Evolutionary conservation across 53 echinoderm and acorn worm genomes (phyloP).

Genomic region (Astropecten irregularis): DNA sequence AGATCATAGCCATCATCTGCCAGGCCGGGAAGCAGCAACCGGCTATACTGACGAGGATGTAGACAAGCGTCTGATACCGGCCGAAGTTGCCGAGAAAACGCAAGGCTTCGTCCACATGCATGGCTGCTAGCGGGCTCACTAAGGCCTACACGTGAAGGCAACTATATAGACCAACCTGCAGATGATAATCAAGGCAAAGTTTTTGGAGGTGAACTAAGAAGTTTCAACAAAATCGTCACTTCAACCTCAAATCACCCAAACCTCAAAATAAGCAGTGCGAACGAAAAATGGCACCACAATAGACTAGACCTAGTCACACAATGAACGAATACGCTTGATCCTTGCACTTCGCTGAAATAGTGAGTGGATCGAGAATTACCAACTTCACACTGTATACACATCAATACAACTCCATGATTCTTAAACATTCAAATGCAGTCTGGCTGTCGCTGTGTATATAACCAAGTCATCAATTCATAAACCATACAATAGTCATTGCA

Average conservation of each 20-base stretch:
- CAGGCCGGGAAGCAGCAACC: slow-evolving; percentile 85
- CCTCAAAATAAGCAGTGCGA: neutral
- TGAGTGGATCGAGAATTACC: too few relatives aligned
- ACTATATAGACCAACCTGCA: neutral
- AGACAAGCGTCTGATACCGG: slow-evolving; percentile 75
- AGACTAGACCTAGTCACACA: neutral
- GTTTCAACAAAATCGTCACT: too few relatives aligned
- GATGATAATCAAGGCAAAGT: neutral
- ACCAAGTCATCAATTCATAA: too few relatives aligned
- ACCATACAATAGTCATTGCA: too few relatives aligned
- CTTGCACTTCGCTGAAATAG: too few relatives aligned
- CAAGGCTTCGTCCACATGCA: slow-evolving; percentile 78
- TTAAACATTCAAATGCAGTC: too few relatives aligned
- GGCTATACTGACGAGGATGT: slow-evolving; percentile 62
- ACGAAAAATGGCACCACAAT: neutral
- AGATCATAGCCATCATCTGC: slow-evolving; percentile 77
- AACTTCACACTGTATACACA: too few relatives aligned
- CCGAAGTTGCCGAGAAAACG: slow-evolving; percentile 82
- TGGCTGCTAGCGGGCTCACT: slow-evolving; percentile 47
- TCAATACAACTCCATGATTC: too few relatives aligned
- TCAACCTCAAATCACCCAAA: neutral
- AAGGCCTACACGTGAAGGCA: neutral
- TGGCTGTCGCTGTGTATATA: too few relatives aligned
- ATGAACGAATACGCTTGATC: too few relatives aligned
- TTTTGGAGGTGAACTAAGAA: neutral